Percentiles rank a stretch among this genome's conserved stretches.
These are phyloP conservation scores for Pygoscelis adeliae DNA, from an alignment of 2,113 vertebrate species.

Conservation along the genomic window DNA sequence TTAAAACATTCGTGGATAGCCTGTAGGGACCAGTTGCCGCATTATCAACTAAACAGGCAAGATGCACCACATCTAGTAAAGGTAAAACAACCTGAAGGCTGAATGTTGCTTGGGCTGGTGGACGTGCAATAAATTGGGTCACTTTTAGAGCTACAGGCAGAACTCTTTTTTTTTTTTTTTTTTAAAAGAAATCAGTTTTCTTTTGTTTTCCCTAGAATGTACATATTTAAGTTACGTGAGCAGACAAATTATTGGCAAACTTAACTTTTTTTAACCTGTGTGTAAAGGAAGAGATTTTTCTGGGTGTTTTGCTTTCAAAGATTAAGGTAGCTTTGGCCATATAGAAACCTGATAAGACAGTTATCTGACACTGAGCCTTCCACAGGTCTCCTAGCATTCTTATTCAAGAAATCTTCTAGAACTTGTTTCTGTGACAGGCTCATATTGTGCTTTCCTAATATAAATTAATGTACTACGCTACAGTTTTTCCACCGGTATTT, in stretches of 20 bases:
- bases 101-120: not conserved
- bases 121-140: not conserved
- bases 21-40: constrained; percentile 88
- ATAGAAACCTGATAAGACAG: not conserved
- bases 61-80: constrained; percentile 90
- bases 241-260: not conserved
- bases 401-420: not conserved
- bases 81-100: constrained; percentile 70
- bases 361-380: not conserved
- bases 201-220: not conserved
- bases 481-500: not conserved
- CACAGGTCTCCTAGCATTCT: not conserved
- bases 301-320: not conserved
- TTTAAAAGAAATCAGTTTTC: not conserved
- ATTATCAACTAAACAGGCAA: constrained; percentile 90
- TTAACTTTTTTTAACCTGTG: not conserved
- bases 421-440: not conserved
- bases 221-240: accelerated
- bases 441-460: not conserved
- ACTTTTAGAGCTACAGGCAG: not conserved
- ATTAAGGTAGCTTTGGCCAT: not conserved
- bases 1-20: constrained; percentile 96
- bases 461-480: not conserved
- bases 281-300: not conserved
- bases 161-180: not conserved